Evolutionary conservation across 2,888 invertebrate genomes (phyloP).

Genomic region (Zhengitettix transpicula): DNA sequence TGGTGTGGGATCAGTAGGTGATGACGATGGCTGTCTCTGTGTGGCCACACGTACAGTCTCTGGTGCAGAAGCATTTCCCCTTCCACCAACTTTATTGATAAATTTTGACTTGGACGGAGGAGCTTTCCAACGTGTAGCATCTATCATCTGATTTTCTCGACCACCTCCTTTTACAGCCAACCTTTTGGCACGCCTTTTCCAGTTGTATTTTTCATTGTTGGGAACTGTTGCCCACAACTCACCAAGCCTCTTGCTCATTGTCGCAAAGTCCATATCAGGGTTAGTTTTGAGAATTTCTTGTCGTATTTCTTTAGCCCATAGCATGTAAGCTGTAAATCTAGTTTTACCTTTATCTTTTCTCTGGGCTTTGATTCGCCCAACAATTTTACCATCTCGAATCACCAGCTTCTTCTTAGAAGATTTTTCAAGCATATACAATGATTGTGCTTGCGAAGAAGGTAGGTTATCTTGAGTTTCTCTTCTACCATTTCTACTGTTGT

Average conservation of each 20-base stretch:
- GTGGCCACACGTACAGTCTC: background rate
- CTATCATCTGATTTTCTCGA: background rate
- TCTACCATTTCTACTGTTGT: conserved; percentile 13
- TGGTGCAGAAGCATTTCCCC: background rate
- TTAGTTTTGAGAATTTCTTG: conserved; percentile 52
- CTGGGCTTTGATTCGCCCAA: conserved; percentile 56
- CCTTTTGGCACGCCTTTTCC: conserved; percentile 70
- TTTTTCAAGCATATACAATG: conserved; percentile 63
- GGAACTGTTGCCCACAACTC: conserved; percentile 77
- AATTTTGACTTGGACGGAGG: conserved; percentile 25
- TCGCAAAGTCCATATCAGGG: conserved; percentile 66
- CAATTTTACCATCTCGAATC: conserved; percentile 46
- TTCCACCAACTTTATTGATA: conserved; percentile 22
- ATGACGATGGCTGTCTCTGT: conserved; percentile 3
- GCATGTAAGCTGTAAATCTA: conserved; percentile 74
- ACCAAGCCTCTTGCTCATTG: conserved; percentile 66
- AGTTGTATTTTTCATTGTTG: conserved; percentile 39
- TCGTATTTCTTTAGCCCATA: conserved; percentile 75
- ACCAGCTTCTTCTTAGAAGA: conserved; percentile 55
- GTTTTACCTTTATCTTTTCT: conserved; percentile 68
- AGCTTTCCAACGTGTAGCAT: conserved; percentile 20
- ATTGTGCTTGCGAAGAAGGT: conserved; percentile 18
- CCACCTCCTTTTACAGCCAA: conserved; percentile 25
- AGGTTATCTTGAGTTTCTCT: conserved; percentile 29
- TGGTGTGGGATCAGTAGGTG: background rate